These are phyloP conservation scores for Antitype chi DNA, from an alignment of 2,888 invertebrate species.

Conservation along the genomic window DNA sequence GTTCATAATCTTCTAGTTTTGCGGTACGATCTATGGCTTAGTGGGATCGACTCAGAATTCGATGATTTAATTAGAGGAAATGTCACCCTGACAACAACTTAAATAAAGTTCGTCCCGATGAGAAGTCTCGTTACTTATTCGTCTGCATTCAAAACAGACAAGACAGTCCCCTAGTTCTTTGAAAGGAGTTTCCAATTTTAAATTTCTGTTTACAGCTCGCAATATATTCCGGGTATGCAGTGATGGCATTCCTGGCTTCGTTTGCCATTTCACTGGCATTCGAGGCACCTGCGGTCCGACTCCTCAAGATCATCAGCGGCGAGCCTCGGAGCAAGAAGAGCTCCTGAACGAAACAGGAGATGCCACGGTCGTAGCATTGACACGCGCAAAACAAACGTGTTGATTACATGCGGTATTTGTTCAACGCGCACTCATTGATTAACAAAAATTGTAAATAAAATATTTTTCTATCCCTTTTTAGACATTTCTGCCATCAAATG, in stretches of 20 bases:
- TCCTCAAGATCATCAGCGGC: constrained; percentile 92
- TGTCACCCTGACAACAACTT: not conserved
- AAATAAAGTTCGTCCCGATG: not conserved
- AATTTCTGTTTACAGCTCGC: constrained; percentile 78
- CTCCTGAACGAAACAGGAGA: constrained; percentile 66
- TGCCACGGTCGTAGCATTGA: constrained; percentile 23
- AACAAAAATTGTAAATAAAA: constrained; percentile 39
- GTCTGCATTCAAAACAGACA: not conserved
- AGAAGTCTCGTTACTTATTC: not conserved
- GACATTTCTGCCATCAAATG: constrained; percentile 17
- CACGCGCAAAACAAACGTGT: constrained; percentile 28
- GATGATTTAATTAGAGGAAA: not conserved
- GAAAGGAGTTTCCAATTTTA: constrained; percentile 11
- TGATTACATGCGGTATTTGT: constrained; percentile 44
- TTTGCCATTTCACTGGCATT: constrained; percentile 94
- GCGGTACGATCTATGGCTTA: not conserved
- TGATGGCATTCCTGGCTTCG: constrained; percentile 94
- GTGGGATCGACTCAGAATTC: not conserved
- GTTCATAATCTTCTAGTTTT: not conserved
- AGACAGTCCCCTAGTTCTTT: not conserved
- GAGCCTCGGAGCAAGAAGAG: constrained; percentile 79
- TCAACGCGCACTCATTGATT: constrained; percentile 53
- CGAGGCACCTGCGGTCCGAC: constrained; percentile 95
- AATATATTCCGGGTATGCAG: constrained; percentile 94
- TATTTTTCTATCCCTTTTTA: not conserved